These are phyloP conservation scores for Thripadectes ignobilis DNA, from an alignment of 2,797 vertebrate genomes.

Conservation along the genomic window DNA sequence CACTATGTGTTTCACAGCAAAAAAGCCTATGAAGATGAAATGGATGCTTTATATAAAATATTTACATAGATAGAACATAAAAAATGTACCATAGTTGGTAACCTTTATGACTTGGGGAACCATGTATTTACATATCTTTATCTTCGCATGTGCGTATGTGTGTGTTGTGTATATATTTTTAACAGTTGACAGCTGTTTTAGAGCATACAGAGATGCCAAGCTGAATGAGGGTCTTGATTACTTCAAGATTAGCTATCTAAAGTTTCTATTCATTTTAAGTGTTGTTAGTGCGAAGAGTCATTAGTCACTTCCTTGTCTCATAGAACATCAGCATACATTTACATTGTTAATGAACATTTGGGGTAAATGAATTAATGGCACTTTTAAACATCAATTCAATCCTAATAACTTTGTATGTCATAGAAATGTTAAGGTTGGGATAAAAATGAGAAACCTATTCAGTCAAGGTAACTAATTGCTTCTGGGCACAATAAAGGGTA, in stretches of 20 bases:
- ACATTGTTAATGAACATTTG: slow-evolving; percentile 96
- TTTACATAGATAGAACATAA: slow-evolving; percentile 76
- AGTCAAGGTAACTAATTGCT: slow-evolving; percentile 77
- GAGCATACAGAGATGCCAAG: slow-evolving; percentile 86
- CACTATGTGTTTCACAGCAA: slow-evolving; percentile 61
- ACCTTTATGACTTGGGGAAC: slow-evolving; percentile 79
- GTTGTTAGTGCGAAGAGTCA: slow-evolving; percentile 88
- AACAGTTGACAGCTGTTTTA: slow-evolving; percentile 89
- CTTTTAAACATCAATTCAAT: slow-evolving; percentile 89
- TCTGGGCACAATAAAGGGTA: slow-evolving; percentile 70
- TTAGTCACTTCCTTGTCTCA: slow-evolving; percentile 89
- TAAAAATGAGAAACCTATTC: slow-evolving; percentile 77
- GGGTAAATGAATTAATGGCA: slow-evolving; percentile 89
- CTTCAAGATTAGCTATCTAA: slow-evolving; percentile 91
- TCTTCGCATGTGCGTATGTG: slow-evolving; percentile 74
- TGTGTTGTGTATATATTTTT: slow-evolving; percentile 89
- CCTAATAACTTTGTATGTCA: slow-evolving; percentile 83
- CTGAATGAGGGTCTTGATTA: slow-evolving; percentile 89
- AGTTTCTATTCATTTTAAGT: slow-evolving; percentile 88
- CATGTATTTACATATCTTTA: slow-evolving; percentile 81
- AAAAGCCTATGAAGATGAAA: slow-evolving; percentile 67
- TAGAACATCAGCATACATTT: slow-evolving; percentile 95
- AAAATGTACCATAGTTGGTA: slow-evolving; percentile 76
- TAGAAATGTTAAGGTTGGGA: slow-evolving; percentile 79
- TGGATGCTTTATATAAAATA: slow-evolving; percentile 79